A percentile compares a stretch with the other conserved stretches of the same genome.
Conservation (phyloP, 2,113 vertebrate species). For the Tragelaphus buxtoni region DNA sequence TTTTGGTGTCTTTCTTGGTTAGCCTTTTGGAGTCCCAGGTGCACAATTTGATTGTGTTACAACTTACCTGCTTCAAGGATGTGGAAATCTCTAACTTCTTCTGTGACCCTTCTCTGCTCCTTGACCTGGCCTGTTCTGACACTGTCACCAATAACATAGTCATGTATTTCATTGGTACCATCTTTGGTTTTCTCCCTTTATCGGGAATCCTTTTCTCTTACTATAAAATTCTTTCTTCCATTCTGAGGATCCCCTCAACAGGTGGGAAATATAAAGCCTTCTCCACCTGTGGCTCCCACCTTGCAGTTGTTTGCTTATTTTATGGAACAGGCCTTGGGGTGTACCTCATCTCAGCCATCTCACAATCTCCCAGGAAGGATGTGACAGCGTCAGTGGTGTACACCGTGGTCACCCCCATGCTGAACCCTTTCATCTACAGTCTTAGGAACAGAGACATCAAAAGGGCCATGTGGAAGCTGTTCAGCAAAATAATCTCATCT, state of each 20-base stretch:
- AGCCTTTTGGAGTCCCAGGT: not conserved
- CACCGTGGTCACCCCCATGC: too few relatives aligned
- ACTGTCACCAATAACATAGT: not conserved
- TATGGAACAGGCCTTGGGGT: too few relatives aligned
- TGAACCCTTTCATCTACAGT: too few relatives aligned
- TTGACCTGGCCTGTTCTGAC: not conserved
- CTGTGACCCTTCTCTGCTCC: not conserved
- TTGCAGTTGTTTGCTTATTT: not conserved
- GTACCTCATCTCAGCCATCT: too few relatives aligned
- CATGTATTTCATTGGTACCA: not conserved
- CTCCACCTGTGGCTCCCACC: not conserved
- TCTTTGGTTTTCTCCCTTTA: not conserved
- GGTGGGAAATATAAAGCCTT: not conserved
- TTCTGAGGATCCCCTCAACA: not conserved
- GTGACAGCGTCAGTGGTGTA: too few relatives aligned
- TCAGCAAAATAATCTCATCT: too few relatives aligned
- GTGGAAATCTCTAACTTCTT: not conserved
- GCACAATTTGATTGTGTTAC: not conserved
- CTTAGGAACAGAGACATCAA: too few relatives aligned
- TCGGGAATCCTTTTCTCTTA: not conserved
- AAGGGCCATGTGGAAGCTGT: too few relatives aligned
- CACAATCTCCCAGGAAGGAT: too few relatives aligned
- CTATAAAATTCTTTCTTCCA: not conserved
- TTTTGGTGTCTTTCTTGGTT: not conserved
- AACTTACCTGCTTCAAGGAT: not conserved